Evolutionary conservation across 2,888 invertebrate genomes (phyloP).

Genomic region (Mimachlamys varia): DNA sequence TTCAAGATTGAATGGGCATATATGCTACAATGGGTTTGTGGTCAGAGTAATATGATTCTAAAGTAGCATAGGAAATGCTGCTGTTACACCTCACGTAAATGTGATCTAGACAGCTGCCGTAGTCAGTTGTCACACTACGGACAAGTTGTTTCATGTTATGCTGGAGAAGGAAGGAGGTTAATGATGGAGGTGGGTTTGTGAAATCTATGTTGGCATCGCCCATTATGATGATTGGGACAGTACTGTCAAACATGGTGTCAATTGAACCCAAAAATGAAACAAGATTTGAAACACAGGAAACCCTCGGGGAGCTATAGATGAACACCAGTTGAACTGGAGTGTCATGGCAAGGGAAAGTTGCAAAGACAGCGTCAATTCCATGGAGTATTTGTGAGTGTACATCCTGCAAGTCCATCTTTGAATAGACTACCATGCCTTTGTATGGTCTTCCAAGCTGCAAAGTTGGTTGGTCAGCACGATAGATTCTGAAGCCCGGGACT

Average conservation of each 20-base stretch:
- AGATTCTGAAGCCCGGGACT: slow-evolving; percentile 3
- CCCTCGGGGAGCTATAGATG: neutral
- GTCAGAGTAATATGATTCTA: slow-evolving; percentile 37
- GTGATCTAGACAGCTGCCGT: slow-evolving; percentile 36
- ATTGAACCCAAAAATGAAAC: neutral
- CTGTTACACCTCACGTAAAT: neutral
- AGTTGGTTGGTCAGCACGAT: neutral
- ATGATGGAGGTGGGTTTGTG: neutral
- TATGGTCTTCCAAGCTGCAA: neutral
- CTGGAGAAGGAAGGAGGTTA: neutral
- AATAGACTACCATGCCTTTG: neutral
- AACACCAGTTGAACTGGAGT: neutral
- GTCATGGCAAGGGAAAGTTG: neutral
- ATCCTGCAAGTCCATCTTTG: neutral
- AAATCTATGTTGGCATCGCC: slow-evolving; percentile 36
- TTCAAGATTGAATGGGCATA: too few species aligned
- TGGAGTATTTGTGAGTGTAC: neutral
- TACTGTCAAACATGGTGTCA: neutral
- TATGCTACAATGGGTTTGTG: neutral
- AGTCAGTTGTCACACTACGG: too few species aligned
- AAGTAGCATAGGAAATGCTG: neutral
- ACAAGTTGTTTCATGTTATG: neutral
- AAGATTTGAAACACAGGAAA: neutral
- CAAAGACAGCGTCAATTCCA: neutral
- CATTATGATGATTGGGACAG: slow-evolving; percentile 35